phyloP scores from a whole-genome alignment of 2,888 invertebrate species.

The Eupithecia subfuscata region DNA sequence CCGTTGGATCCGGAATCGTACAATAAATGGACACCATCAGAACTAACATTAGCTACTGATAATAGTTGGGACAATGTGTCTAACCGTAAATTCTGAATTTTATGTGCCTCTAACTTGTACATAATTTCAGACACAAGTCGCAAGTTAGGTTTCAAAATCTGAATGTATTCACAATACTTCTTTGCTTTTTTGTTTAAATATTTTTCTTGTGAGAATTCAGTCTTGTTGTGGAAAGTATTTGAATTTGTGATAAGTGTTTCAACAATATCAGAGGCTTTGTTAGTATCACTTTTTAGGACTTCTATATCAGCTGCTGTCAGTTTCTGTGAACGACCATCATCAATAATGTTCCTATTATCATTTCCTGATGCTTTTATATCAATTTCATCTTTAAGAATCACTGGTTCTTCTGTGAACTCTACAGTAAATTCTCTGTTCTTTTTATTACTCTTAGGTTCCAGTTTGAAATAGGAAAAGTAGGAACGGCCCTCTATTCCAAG shows the following conservation, averaged over 20 bases:
- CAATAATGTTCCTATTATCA: conserved; percentile 93
- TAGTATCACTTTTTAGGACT: conserved; percentile 89
- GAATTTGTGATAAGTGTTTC: conserved; percentile 95
- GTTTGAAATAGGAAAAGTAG: conserved; percentile 90
- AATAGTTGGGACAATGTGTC: conserved; percentile 96
- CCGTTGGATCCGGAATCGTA: conserved; percentile 96
- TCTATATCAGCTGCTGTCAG: conserved; percentile 93
- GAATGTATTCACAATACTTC: conserved; percentile 94
- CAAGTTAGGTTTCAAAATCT: conserved; percentile 91
- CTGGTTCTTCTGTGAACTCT: conserved; percentile 78
- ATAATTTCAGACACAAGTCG: conserved; percentile 93
- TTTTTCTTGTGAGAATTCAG: conserved; percentile 96
- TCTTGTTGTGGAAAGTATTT: conserved; percentile 94
- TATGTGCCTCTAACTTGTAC: conserved; percentile 90
- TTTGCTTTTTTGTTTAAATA: conserved; percentile 97
- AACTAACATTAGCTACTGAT: conserved; percentile 91
- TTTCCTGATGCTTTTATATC: conserved; percentile 87
- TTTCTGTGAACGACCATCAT: conserved; percentile 91
- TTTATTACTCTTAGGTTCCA: conserved; percentile 85
- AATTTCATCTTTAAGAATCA: conserved; percentile 84
- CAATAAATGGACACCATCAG: conserved; percentile 90
- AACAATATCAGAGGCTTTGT: conserved; percentile 92
- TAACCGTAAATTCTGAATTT: conserved; percentile 90
- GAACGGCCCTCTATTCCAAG: conserved; percentile 86
- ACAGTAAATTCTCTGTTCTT: conserved; percentile 83